phyloP scores from a whole-genome alignment of 2,888 invertebrate genomes.

The Mantis religiosa region DNA sequence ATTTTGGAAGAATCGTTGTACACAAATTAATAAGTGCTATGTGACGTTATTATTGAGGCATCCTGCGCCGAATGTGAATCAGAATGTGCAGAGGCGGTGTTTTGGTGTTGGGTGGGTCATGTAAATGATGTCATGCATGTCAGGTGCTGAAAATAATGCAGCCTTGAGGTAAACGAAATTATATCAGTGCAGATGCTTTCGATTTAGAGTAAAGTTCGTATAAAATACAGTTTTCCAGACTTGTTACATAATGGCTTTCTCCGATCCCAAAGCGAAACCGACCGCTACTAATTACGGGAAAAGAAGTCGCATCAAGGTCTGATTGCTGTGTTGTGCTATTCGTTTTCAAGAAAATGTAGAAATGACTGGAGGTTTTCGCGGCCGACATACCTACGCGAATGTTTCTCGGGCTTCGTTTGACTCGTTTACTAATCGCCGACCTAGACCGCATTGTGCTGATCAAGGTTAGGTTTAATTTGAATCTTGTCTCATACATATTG shows the following conservation, averaged over 20 bases:
- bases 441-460: constrained; percentile 28
- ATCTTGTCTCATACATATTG: background rate
- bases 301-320: background rate
- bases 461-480: constrained; percentile 22
- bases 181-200: background rate
- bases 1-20: background rate
- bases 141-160: constrained; percentile 18
- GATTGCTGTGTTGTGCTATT: background rate
- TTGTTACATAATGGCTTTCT: background rate
- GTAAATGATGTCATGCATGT: constrained; percentile 21
- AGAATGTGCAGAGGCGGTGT: background rate
- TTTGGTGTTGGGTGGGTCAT: constrained; percentile 1
- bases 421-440: constrained; percentile 24
- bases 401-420: constrained; percentile 19
- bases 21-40: background rate
- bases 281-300: background rate
- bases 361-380: constrained; percentile 22
- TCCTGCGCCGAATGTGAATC: background rate
- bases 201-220: background rate
- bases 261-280: background rate
- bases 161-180: background rate
- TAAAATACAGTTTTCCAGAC: background rate
- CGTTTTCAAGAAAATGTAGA: constrained; percentile 25
- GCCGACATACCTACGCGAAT: constrained; percentile 19
- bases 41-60: background rate